These are phyloP conservation scores for Heterochromis multidens DNA, from an alignment of 2,113 vertebrate species.

Conservation along the genomic window DNA sequence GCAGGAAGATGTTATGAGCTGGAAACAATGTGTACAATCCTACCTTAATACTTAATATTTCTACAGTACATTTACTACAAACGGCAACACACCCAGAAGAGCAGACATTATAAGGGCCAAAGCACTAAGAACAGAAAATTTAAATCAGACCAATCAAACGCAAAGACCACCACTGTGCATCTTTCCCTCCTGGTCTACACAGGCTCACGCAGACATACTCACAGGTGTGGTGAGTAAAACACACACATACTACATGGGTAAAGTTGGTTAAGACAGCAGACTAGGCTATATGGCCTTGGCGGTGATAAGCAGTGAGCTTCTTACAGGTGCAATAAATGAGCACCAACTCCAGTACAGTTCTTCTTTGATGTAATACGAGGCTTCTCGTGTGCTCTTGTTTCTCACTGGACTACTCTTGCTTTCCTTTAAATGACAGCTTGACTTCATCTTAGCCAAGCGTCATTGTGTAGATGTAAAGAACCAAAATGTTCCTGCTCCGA, in stretches of 20 bases:
- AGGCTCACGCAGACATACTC: constrained; percentile 1
- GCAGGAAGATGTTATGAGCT: neutral
- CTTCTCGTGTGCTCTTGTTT: constrained; percentile 57
- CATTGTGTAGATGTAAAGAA: neutral
- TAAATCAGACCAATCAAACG: constrained; percentile 12
- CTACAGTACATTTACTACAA: constrained; percentile 22
- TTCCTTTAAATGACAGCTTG: neutral
- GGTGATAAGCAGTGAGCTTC: constrained; percentile 58
- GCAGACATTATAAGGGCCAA: neutral
- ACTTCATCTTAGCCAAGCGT: neutral
- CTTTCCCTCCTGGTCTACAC: constrained; percentile 8
- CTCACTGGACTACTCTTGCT: constrained; percentile 4
- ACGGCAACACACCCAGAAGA: constrained; percentile 6
- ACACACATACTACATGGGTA: constrained; percentile 20
- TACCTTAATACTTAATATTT: neutral
- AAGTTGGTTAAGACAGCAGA: constrained; percentile 54
- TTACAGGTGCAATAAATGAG: constrained; percentile 18
- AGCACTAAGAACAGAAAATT: neutral
- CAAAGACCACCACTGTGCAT: neutral
- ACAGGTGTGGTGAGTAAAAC: neutral
- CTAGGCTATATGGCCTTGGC: constrained; percentile 57
- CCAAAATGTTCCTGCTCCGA: constrained; percentile 1
- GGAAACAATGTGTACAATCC: constrained; percentile 11
- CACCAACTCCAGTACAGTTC: constrained; percentile 35
- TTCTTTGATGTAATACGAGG: constrained; percentile 4